Base-by-base conservation (phyloP, 2,113 vertebrate species). In the Cryptomyrus ogoouensis region DNA sequence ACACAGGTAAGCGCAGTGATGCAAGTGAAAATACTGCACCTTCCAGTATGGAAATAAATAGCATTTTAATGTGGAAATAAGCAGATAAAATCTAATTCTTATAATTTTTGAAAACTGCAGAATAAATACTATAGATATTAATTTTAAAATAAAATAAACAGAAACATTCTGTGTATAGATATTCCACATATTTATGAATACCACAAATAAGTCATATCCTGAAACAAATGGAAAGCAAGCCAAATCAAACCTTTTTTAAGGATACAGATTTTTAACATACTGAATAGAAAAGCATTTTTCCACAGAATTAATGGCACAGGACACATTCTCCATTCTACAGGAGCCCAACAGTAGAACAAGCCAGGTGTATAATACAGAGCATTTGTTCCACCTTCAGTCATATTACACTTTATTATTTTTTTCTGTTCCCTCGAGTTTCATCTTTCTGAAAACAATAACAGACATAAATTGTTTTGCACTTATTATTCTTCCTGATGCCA, bases 381-480 rank as follows among this genome's bases (percentile, higher is more conserved):
- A 31, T 47, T 77, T 87, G 35, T 62, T 88, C 77, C 56, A 70
- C 62, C 84, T 53, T 85, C 53, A 42, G n/a, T 80, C 87, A 35
- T 87, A 58, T 27, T 83, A 83, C 39, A 87, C 56, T 70, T 86
- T 35, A 10, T 17, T 35, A 27, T 89, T 70, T 47, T 24, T 31
- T 86, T 52, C 21, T 19, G 27, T 42, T 90, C 89, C 88, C 53
- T 83, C 5, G 84, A 83, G 88, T 77, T 15, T 27, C 91, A 87
- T 83, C 89, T 50, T 44, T 83, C 66, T 87, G 89, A 90, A 87
- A 90, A 83, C 52, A 89, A 83, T 46, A 88, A 90, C 47, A 86
- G 70, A 87, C 89, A 90, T 13, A 88, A 58, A 90, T 87, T 84
- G 83, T 83, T 91, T 39, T 62, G 42, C 66, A 39, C 53, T 80